Conservation (phyloP, 2,888 invertebrate species). For the Chymomyza fuscimana region DNA sequence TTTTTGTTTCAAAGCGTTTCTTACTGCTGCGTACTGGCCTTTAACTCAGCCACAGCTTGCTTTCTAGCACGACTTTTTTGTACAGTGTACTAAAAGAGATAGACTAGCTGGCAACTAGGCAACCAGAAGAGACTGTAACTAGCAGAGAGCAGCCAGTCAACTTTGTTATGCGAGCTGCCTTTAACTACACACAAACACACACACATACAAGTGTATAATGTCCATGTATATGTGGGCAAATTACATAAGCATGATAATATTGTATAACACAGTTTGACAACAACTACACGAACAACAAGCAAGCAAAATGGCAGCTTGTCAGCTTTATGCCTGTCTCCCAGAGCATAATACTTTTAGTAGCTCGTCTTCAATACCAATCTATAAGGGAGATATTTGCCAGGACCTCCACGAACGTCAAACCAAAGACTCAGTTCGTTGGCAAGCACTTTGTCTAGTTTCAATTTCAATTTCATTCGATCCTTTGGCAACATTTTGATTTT, state of each 20-base stretch:
- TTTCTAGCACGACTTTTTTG: not conserved
- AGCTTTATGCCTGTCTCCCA: not conserved
- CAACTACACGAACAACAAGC: not conserved
- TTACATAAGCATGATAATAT: conserved; percentile 69
- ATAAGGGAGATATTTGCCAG: not conserved
- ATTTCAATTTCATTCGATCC: conserved; percentile 64
- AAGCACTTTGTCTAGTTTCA: conserved; percentile 71
- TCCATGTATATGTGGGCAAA: conserved; percentile 39
- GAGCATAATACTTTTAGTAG: conserved; percentile 1
- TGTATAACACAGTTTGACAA: conserved; percentile 46
- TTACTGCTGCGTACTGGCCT: too few species aligned
- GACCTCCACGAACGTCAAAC: not conserved
- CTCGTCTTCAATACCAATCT: not conserved
- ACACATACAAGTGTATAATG: conserved; percentile 36
- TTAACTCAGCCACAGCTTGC: not conserved
- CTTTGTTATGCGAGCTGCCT: conserved; percentile 68
- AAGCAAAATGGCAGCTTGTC: conserved; percentile 6
- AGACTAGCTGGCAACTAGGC: conserved; percentile 20
- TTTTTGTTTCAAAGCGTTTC: too few species aligned
- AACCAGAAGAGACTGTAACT: not conserved
- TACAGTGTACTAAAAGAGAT: not conserved
- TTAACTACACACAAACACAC: not conserved
- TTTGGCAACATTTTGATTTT: conserved; percentile 42
- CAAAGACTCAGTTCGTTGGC: not conserved
- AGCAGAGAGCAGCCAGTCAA: conserved; percentile 45